phyloP scores from a whole-genome alignment of 2,797 vertebrate genomes.

The Eupleurogrammus muticus region DNA sequence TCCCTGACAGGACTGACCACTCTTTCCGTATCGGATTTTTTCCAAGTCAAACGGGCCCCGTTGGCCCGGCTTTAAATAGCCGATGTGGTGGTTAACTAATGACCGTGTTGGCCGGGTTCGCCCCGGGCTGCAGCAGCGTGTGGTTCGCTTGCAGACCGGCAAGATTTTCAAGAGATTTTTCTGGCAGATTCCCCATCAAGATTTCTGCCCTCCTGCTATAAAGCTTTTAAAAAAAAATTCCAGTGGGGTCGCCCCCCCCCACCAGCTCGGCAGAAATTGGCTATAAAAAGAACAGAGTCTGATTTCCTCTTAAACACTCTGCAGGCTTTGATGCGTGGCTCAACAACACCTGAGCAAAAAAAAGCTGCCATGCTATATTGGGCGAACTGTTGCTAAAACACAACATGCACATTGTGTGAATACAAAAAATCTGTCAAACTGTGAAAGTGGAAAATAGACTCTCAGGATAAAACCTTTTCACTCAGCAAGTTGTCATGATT shows the following conservation, averaged over 20 bases:
- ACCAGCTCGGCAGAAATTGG: conserved; percentile 63
- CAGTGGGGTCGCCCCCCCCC: conserved; percentile 42
- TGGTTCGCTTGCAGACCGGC: conserved; percentile 56
- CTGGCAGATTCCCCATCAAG: conserved; percentile 70
- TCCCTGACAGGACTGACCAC: conserved; percentile 77
- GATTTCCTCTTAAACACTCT: conserved; percentile 71
- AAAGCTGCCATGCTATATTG: conserved; percentile 51
- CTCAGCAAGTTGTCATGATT: conserved; percentile 43
- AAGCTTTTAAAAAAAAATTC: conserved; percentile 59
- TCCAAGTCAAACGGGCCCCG: conserved; percentile 81
- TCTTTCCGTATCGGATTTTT: conserved; percentile 80
- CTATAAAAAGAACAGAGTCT: conserved; percentile 80
- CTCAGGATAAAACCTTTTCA: conserved; percentile 50
- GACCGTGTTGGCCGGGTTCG: conserved; percentile 74
- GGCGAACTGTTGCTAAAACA: conserved; percentile 41
- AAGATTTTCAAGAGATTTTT: conserved; percentile 75
- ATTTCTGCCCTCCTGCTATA: conserved; percentile 58
- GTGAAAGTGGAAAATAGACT: conserved; percentile 49
- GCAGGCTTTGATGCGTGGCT: conserved; percentile 67
- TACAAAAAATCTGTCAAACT: conserved; percentile 59
- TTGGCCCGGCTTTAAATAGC: conserved; percentile 83
- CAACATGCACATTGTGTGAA: conserved; percentile 65
- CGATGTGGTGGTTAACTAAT: conserved; percentile 82
- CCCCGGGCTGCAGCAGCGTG: conserved; percentile 65
- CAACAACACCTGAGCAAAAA: conserved; percentile 72